A percentile compares a stretch with the other conserved stretches of the same genome.
These are phyloP conservation scores for Cathartes aura DNA, from an alignment of 2,113 vertebrate species.

Conservation along the genomic window DNA sequence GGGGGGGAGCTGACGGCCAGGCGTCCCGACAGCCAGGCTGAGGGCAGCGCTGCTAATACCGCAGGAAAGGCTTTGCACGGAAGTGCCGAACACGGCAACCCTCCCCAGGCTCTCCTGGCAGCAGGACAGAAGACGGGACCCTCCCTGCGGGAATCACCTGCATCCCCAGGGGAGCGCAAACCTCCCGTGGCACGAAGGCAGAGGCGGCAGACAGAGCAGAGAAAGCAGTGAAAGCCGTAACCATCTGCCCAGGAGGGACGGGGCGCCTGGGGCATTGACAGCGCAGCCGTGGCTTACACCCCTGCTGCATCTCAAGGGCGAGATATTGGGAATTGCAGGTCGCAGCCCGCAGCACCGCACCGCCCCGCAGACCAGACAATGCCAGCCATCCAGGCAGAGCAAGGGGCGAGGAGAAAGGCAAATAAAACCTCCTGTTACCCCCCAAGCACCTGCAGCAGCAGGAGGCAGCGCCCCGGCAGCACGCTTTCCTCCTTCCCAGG, in stretches of 20 bases:
- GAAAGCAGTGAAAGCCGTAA: neutral
- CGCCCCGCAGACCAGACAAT: fast-evolving
- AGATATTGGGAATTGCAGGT: neutral
- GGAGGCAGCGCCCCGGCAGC: neutral
- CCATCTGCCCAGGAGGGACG: neutral
- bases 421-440: neutral
- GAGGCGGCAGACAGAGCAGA: neutral
- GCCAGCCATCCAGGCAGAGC: neutral
- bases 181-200: fast-evolving
- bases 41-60: neutral
- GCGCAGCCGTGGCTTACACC: neutral
- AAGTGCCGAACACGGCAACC: fast-evolving
- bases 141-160: neutral
- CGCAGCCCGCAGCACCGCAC: neutral
- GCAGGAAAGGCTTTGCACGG: neutral
- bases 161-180: neutral
- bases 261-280: neutral
- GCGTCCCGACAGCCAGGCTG: neutral
- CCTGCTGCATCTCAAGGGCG: neutral
- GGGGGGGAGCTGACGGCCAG: neutral
- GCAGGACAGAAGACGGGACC: neutral
- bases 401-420: neutral
- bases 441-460: neutral
- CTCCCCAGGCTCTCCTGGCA: neutral
- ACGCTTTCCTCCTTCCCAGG: neutral